phyloP scores from a whole-genome alignment of 2,888 invertebrate species.

The Entomobrya multifasciata region DNA sequence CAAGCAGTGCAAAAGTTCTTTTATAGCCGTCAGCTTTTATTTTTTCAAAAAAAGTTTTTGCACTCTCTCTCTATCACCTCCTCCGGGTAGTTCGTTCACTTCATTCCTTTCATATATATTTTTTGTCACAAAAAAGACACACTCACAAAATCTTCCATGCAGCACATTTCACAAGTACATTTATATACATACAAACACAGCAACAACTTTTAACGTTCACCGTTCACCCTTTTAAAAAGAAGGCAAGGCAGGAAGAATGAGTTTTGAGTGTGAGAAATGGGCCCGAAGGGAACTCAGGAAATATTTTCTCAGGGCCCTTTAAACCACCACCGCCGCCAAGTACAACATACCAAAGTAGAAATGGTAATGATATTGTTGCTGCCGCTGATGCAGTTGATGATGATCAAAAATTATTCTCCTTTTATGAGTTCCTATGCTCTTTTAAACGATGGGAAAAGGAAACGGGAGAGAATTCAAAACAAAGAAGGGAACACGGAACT shows the following conservation, averaged over 20 bases:
- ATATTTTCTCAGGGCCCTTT: slow-evolving; percentile 64
- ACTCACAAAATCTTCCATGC: too few species aligned
- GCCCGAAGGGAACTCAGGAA: slow-evolving; percentile 30
- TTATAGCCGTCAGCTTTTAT: slow-evolving; percentile 10
- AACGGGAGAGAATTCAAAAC: neutral
- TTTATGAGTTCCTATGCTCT: neutral
- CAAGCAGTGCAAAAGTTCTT: neutral
- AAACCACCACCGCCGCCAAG: slow-evolving; percentile 9
- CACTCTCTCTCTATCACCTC: neutral
- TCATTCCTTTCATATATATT: neutral
- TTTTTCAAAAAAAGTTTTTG: slow-evolving; percentile 21
- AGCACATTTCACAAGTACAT: too few species aligned
- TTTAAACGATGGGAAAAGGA: slow-evolving; percentile 6
- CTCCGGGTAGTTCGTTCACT: slow-evolving; percentile 1
- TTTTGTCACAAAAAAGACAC: slow-evolving; percentile 8
- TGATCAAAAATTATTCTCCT: neutral
- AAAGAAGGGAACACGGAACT: slow-evolving; percentile 6
- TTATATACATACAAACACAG: neutral
- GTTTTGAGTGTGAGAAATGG: slow-evolving; percentile 24
- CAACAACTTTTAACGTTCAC: neutral
- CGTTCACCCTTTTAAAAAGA: slow-evolving; percentile 21
- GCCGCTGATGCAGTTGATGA: slow-evolving; percentile 5
- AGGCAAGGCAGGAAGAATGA: neutral
- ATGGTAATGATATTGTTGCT: neutral
- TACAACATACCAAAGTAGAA: neutral